Base-by-base conservation (phyloP, 2,888 invertebrate species). In the Cerastis rubricosa region DNA sequence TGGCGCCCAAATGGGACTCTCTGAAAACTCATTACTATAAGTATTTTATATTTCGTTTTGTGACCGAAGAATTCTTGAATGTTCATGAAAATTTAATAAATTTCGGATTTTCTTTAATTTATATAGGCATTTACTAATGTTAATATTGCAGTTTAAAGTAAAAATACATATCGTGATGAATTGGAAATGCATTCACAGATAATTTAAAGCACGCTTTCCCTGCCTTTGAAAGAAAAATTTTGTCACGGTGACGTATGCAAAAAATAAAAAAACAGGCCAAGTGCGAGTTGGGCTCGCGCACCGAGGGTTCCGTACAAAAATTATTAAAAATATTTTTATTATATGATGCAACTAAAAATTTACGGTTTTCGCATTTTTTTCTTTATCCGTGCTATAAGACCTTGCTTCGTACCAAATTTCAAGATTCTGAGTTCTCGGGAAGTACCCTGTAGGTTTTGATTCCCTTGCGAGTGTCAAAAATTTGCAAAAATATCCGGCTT, bases 1-100 rank as follows among this genome's bases (percentile, higher is more conserved):
- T 85, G 85, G 75, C 67, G 71, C 79, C 77, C 83, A 67, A 72
- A 59, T 71, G 79, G 70, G 74, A 75, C 77, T 69, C 40, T 49
- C 45, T 61, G 71, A 61, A 83, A 77, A 57, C 19, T 74, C 57
- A 68, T 72, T 71, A 65, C n/a, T 35, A 12, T 70, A 14, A 43
- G 45, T 77, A 49, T 43, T 64, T 64, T 64, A 78, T 54, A 35
- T 74, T 9, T 59, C 57, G 3, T 25, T 63, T 63, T 40, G 49
- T n/a, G 49, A 61, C 29, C 19, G n/a, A 49, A 35, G 4, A 11
- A 49, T 47, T 6, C 22, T 45, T 17, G 51, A 19, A n/a, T 45
- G 43, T 29, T 70, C 29, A 63, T 43, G 64, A 64, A 43, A 43
- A 64, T 64, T 63, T 7, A 64, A 64, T 64, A 6, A 64, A 64